phyloP scores from a whole-genome alignment of 23 tunicate genomes.

The Corella eumyota region DNA sequence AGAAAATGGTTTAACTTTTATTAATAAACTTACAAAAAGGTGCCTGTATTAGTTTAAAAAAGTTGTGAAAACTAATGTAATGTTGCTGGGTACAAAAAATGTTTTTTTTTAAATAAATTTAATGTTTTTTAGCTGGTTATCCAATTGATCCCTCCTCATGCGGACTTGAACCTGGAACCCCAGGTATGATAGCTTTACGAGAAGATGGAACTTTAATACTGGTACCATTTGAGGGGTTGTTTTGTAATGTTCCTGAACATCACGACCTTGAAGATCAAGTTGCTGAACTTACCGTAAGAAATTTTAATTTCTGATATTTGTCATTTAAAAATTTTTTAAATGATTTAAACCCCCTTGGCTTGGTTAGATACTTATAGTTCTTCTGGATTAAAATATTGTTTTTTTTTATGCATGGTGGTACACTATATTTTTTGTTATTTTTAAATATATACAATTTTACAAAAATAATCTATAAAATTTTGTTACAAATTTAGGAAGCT shows the following conservation, averaged over 20 bases:
- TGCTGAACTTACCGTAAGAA: conserved; percentile 24
- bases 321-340: background rate
- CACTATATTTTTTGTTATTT: too few relatives aligned
- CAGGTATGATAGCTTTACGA: conserved; percentile 68
- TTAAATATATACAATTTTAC: too few relatives aligned
- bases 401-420: too few relatives aligned
- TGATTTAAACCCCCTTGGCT: too few relatives aligned
- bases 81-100: too few relatives aligned
- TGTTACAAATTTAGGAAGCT: conserved; percentile 39
- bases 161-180: conserved; percentile 48
- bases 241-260: conserved; percentile 91
- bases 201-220: conserved; percentile 63
- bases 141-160: background rate
- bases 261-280: conserved; percentile 83
- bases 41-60: too few relatives aligned
- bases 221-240: conserved; percentile 82
- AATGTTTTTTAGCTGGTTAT: background rate
- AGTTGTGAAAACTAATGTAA: too few relatives aligned
- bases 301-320: background rate
- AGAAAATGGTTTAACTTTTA: too few relatives aligned
- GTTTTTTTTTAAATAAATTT: too few relatives aligned
- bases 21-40: too few relatives aligned
- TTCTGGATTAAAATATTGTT: too few relatives aligned
- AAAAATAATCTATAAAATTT: background rate
- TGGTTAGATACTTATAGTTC: too few relatives aligned